phyloP scores from a whole-genome alignment of 2,797 vertebrate species.

The Mycteria americana region DNA sequence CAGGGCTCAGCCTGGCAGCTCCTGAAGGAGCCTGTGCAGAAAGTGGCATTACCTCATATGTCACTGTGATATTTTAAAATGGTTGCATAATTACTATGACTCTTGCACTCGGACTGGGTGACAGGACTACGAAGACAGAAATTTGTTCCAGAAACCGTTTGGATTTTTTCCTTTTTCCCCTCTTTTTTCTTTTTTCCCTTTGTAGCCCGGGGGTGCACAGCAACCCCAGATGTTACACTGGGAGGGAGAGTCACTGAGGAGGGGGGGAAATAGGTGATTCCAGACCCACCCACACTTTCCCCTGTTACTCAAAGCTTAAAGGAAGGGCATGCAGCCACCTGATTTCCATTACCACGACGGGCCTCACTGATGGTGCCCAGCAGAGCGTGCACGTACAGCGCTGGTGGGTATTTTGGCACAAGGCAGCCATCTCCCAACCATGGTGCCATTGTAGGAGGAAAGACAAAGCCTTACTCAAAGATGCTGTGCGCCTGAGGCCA shows the following conservation, averaged over 20 bases:
- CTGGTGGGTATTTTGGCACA: background rate
- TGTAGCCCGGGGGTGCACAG: background rate
- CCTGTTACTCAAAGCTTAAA: background rate
- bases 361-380: background rate
- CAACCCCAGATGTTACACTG: background rate
- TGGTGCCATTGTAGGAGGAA: background rate
- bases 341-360: background rate
- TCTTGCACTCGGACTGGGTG: background rate
- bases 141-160: background rate
- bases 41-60: constrained; percentile 63
- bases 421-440: background rate
- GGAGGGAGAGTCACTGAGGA: background rate
- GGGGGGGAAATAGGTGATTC: background rate
- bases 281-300: background rate
- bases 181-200: background rate
- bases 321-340: background rate
- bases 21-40: background rate
- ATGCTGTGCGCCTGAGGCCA: fast-evolving
- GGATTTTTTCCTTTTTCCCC: background rate
- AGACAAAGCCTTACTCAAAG: background rate
- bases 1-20: constrained; percentile 15
- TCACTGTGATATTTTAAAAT: constrained; percentile 53
- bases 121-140: background rate
- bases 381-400: fast-evolving
- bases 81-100: constrained; percentile 25